Percentiles rank a stretch among this genome's conserved stretches.
Evolutionary conservation across 2,797 vertebrate genomes (phyloP).

Genomic region (Picus viridis): DNA sequence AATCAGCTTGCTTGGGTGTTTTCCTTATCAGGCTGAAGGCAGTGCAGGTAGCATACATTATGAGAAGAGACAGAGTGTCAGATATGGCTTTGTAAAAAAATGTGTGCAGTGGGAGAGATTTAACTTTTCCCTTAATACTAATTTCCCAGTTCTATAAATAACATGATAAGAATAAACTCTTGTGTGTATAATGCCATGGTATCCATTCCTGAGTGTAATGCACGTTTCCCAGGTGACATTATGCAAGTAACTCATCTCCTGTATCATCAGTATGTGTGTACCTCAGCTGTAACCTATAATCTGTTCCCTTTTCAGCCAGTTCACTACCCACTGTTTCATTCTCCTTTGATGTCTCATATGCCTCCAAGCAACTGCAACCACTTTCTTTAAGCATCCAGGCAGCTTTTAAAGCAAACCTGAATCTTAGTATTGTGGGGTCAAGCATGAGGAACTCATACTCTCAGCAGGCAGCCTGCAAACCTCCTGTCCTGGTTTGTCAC

Average conservation of each 20-base stretch:
- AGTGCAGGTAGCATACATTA: constrained; percentile 26
- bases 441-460: not conserved
- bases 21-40: constrained; percentile 25
- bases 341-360: not conserved
- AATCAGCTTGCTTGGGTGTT: constrained; percentile 43
- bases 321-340: not conserved
- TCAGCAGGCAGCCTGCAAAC: no score
- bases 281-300: not conserved
- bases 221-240: not conserved
- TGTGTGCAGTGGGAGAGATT: not conserved
- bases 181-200: not conserved
- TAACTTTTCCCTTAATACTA: not conserved
- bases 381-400: not conserved
- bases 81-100: not conserved
- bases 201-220: not conserved
- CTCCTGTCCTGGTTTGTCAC: no score
- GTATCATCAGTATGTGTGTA: not conserved
- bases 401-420: not conserved
- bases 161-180: not conserved
- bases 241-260: not conserved
- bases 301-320: not conserved
- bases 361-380: not conserved
- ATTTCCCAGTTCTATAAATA: not conserved
- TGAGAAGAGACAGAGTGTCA: not conserved
- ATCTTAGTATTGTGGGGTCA: not conserved